A percentile compares a stretch with the other conserved stretches of the same genome.
Evolutionary conservation across 2,888 invertebrate species (phyloP).

Genomic region (Agonopterix heracliana): DNA sequence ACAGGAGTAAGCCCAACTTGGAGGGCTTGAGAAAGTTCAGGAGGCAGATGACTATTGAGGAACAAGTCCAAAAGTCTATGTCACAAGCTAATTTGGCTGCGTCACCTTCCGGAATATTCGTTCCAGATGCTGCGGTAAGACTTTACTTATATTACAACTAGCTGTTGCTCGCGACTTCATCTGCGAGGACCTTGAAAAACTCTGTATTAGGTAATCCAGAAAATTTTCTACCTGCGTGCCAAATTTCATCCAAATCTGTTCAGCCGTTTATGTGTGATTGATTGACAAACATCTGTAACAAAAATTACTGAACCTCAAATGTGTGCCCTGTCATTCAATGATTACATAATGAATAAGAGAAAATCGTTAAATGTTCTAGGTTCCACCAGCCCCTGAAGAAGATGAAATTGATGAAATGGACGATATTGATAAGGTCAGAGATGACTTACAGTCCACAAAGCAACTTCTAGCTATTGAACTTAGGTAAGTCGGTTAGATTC

Average conservation of each 20-base stretch:
- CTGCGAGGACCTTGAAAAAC: too few species aligned
- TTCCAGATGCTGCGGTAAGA: conserved; percentile 38
- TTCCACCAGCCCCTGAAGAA: conserved; percentile 63
- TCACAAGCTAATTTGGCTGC: conserved; percentile 79
- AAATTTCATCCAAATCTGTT: too few species aligned
- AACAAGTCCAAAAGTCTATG: conserved; percentile 89
- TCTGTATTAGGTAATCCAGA: too few species aligned
- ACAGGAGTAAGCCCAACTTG: conserved; percentile 89
- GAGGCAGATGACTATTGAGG: conserved; percentile 92
- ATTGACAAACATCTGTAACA: too few species aligned
- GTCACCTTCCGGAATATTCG: conserved; percentile 58
- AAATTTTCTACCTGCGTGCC: too few species aligned
- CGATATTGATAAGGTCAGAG: conserved; percentile 92
- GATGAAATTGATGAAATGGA: conserved; percentile 90
- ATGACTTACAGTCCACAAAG: conserved; percentile 93
- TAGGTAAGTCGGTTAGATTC: conserved; percentile 42
- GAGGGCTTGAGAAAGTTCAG: conserved; percentile 91
- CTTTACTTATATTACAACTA: not conserved
- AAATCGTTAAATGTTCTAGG: not conserved
- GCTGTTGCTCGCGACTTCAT: too few species aligned
- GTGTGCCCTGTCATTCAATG: too few species aligned
- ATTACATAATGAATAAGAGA: too few species aligned
- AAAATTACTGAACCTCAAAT: too few species aligned
- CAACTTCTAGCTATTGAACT: conserved; percentile 92
- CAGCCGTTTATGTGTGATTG: too few species aligned